These are phyloP conservation scores for Pantherophis alleghaniensis DNA, from an alignment of 2,797 vertebrate species.

Conservation along the genomic window DNA sequence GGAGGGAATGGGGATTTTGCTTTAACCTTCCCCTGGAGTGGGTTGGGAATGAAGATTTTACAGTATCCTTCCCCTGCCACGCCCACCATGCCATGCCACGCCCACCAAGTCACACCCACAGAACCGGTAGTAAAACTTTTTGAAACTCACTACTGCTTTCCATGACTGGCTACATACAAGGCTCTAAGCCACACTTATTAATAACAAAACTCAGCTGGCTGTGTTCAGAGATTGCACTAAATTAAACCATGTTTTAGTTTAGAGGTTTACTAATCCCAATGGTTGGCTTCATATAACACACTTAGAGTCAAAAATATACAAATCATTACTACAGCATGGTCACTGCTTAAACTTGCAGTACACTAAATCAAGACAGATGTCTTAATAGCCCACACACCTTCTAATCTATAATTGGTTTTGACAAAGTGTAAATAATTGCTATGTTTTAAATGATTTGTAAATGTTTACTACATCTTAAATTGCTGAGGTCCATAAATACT, in stretches of 20 bases:
- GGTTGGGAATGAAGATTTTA: too few species aligned
- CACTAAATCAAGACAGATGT: neutral
- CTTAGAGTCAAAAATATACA: neutral
- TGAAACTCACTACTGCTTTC: neutral
- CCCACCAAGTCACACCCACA: too few species aligned
- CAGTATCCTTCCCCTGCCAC: too few species aligned
- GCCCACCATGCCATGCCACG: too few species aligned
- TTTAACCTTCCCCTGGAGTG: too few species aligned
- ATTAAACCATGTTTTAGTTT: neutral
- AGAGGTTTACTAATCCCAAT: neutral
- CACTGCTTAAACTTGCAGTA: neutral
- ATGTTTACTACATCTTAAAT: neutral
- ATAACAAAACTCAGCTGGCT: neutral
- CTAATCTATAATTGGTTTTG: neutral
- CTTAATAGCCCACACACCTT: neutral
- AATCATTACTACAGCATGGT: neutral
- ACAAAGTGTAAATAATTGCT: neutral
- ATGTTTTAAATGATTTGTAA: conserved; percentile 26
- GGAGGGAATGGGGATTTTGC: too few species aligned
- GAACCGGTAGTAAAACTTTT: too few species aligned
- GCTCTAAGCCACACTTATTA: neutral
- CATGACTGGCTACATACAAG: neutral
- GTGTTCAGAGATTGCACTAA: neutral
- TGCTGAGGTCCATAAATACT: neutral
- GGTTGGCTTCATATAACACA: neutral